Evolutionary conservation across 2,113 vertebrate species (phyloP).

Genomic region (Andinoacara biseriatus): DNA sequence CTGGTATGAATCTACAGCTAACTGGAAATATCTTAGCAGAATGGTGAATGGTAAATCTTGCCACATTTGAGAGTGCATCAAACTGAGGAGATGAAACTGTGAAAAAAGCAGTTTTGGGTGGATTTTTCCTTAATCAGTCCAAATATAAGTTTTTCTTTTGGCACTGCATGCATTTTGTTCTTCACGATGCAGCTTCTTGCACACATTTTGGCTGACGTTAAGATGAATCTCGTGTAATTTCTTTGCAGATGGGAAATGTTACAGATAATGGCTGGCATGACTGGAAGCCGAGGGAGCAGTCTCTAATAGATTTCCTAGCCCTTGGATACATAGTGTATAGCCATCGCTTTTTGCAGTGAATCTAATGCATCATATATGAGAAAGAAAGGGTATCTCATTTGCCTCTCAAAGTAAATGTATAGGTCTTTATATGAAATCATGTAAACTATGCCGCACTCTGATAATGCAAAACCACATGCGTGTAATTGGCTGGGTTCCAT

Average conservation of each 20-base stretch:
- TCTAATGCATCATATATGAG: neutral
- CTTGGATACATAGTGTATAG: neutral
- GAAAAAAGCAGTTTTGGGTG: conserved; percentile 19
- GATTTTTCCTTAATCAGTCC: conserved; percentile 45
- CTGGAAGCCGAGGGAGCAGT: conserved; percentile 4
- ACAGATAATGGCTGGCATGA: conserved; percentile 32
- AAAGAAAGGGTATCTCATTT: conserved; percentile 26
- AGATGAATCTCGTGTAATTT: conserved; percentile 45
- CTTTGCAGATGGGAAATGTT: conserved; percentile 28
- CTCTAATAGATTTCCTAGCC: conserved; percentile 46
- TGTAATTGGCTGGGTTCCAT: conserved; percentile 32
- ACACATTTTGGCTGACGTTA: conserved; percentile 48
- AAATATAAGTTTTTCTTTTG: neutral
- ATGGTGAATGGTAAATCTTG: neutral
- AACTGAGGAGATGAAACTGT: neutral
- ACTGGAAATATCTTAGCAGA: neutral
- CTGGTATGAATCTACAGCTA: neutral
- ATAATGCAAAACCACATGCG: neutral
- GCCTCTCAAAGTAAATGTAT: neutral
- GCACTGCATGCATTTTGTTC: conserved; percentile 34
- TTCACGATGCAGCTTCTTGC: conserved; percentile 7
- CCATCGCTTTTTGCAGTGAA: conserved; percentile 28
- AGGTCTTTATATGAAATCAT: conserved; percentile 25
- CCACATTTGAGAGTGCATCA: neutral
- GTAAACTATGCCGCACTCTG: neutral